Percentiles rank a stretch among this genome's conserved stretches.
phyloP scores from a whole-genome alignment of 2,113 vertebrate species.

The Blennius ocellaris region DNA sequence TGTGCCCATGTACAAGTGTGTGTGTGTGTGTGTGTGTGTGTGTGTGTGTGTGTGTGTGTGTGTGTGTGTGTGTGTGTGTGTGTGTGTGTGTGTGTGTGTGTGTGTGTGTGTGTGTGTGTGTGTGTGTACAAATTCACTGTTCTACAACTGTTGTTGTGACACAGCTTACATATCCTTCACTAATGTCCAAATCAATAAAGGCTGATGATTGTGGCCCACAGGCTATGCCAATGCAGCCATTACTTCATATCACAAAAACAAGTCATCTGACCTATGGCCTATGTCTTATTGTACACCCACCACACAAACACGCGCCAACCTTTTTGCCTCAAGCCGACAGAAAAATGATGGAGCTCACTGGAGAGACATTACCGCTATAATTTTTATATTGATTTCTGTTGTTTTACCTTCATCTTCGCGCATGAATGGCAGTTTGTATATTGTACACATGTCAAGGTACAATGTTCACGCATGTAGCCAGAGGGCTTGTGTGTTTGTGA shows the following conservation, averaged over 20 bases:
- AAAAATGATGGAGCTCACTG: conserved; percentile 45
- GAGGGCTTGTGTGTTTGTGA: background rate
- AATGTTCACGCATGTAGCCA: conserved; percentile 21
- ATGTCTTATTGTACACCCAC: conserved; percentile 2
- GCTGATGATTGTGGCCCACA: conserved; percentile 25
- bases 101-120: background rate
- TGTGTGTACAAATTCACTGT: background rate
- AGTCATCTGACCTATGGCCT: conserved; percentile 9
- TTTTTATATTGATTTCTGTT: conserved; percentile 57
- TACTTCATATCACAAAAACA: conserved; percentile 49
- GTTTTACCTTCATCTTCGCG: conserved; percentile 33
- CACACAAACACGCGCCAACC: background rate
- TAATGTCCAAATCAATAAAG: conserved; percentile 53
- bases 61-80: background rate
- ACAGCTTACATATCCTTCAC: conserved; percentile 14
- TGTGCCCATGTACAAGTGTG: background rate
- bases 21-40: background rate
- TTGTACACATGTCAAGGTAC: conserved; percentile 40
- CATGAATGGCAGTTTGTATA: conserved; percentile 21
- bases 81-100: conserved; percentile 1
- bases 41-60: background rate
- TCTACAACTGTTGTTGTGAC: conserved; percentile 16
- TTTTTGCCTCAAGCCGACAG: conserved; percentile 14
- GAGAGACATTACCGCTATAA: conserved; percentile 20
- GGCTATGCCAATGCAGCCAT: conserved; percentile 32